These are phyloP conservation scores for Odontothrips loti DNA, from an alignment of 2,888 invertebrate genomes.

Conservation along the genomic window DNA sequence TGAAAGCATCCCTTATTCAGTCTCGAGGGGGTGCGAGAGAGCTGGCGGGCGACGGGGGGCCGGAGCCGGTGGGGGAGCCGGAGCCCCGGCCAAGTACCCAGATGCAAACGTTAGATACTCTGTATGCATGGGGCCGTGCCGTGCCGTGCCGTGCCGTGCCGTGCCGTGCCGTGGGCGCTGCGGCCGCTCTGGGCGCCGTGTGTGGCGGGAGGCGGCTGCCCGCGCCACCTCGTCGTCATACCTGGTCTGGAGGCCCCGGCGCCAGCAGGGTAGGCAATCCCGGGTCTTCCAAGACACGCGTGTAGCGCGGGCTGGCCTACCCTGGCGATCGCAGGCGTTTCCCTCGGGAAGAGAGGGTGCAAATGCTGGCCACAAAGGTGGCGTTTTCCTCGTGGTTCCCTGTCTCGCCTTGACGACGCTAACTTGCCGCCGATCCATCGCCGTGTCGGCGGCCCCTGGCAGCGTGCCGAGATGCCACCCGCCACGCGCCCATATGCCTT, in stretches of 20 bases:
- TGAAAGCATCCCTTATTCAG: conserved; percentile 21
- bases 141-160: not conserved
- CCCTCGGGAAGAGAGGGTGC: no score
- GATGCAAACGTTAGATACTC: conserved; percentile 15
- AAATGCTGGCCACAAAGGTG: no score
- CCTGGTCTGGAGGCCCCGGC: not conserved
- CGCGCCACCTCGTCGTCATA: not conserved
- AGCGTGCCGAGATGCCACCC: no score
- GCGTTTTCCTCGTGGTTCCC: no score
- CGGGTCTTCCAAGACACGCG: not conserved
- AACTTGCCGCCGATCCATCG: no score
- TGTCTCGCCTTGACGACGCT: no score
- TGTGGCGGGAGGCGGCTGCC: no score
- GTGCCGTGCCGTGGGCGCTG: not conserved
- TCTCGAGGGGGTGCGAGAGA: not conserved
- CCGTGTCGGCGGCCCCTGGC: no score
- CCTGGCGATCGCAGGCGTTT: not conserved
- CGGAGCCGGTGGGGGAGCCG: no score
- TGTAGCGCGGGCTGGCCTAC: not conserved
- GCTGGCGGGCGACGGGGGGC: no score
- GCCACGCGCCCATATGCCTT: no score
- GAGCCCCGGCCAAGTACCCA: not conserved
- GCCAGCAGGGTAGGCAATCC: not conserved
- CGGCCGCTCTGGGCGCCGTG: no score
- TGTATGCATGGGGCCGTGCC: conserved; percentile 12